Conservation (phyloP, 1,140 invertebrate genomes). For the Meteorus sp. region DNA sequence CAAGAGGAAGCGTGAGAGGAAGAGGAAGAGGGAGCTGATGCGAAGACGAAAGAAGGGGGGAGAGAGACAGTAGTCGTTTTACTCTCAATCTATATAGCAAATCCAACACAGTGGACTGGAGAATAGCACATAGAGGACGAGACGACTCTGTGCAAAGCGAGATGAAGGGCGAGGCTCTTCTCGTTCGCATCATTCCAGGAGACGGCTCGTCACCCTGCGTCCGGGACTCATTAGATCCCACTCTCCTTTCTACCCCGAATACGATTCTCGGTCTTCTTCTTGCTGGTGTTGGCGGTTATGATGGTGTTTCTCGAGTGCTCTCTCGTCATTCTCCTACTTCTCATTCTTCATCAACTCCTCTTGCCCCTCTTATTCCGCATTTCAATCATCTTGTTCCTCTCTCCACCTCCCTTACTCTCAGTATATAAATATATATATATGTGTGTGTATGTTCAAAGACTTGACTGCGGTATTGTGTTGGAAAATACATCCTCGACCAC, state of each 20-base stretch:
- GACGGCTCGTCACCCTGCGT: slow-evolving; percentile 46
- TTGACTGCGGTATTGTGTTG: background rate
- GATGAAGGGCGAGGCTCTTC: slow-evolving; percentile 33
- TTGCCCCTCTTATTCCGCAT: background rate
- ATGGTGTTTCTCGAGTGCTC: background rate
- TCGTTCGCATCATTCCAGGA: slow-evolving; percentile 42
- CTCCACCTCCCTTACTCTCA: no score
- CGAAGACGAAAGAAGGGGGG: no score
- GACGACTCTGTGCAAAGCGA: slow-evolving; percentile 17
- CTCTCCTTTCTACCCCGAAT: background rate
- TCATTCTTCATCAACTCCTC: slow-evolving; percentile 6
- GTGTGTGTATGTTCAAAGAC: no score
- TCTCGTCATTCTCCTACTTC: background rate
- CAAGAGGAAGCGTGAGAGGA: no score
- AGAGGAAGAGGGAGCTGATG: no score
- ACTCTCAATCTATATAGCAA: background rate
- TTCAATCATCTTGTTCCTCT: slow-evolving; percentile 10
- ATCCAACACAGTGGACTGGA: slow-evolving; percentile 11
- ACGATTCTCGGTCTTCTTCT: slow-evolving; percentile 7
- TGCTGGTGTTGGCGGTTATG: slow-evolving; percentile 11
- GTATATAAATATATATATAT: no score
- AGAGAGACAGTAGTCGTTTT: no score
- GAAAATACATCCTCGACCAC: background rate
- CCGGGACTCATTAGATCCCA: slow-evolving; percentile 38
- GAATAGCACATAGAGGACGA: background rate